Percentiles rank a stretch among this genome's conserved stretches.
These are phyloP conservation scores for Hedychridium roseum DNA, from an alignment of 2,888 invertebrate genomes.

Conservation along the genomic window DNA sequence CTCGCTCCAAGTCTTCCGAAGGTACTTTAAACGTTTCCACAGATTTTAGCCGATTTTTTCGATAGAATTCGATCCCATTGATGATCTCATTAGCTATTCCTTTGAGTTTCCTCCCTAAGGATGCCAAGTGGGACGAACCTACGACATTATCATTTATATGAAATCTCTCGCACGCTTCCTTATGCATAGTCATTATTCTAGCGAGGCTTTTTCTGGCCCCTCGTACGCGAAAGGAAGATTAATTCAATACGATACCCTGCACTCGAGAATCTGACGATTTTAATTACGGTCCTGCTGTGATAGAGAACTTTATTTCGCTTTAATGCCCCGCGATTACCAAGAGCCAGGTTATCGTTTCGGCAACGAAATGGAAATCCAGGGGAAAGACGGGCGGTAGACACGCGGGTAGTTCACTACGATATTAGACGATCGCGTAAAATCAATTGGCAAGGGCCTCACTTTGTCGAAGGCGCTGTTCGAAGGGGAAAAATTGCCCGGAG, in stretches of 20 bases:
- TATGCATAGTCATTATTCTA: conserved; percentile 56
- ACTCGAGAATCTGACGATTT: conserved; percentile 36
- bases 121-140: conserved; percentile 40
- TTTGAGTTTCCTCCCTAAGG: conserved; percentile 47
- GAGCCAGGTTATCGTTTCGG: too few relatives aligned
- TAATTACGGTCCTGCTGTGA: too few relatives aligned
- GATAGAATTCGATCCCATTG: too few relatives aligned
- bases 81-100: conserved; percentile 61
- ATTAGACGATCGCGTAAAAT: conserved; percentile 27
- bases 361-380: too few relatives aligned
- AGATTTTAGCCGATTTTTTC: too few relatives aligned
- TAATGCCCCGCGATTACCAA: too few relatives aligned
- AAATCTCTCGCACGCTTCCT: conserved; percentile 59
- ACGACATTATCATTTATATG: conserved; percentile 61
- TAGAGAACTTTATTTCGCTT: too few relatives aligned
- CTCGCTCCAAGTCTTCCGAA: too few relatives aligned
- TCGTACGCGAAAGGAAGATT: conserved; percentile 13
- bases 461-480: background rate
- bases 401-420: too few relatives aligned
- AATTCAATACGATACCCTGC: conserved; percentile 14
- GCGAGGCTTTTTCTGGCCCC: conserved; percentile 34
- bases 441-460: conserved; percentile 24
- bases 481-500: background rate
- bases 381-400: background rate
- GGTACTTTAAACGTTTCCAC: too few relatives aligned